A percentile compares a stretch with the other conserved stretches of the same genome.
These are phyloP conservation scores for Chaenogobius annularis DNA, from an alignment of 2,113 vertebrate genomes.

Conservation along the genomic window DNA sequence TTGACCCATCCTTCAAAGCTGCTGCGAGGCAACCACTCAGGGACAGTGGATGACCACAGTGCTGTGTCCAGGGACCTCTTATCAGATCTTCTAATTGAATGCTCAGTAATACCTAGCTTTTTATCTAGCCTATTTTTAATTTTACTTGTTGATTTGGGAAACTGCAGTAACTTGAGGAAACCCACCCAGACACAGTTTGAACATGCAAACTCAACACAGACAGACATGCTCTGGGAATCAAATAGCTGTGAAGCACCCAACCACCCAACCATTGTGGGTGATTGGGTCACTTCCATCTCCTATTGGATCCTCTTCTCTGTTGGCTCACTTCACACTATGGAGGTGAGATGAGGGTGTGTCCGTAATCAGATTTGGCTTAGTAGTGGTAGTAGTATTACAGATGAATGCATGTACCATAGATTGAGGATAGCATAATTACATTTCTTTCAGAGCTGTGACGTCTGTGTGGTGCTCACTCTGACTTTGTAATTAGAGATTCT, in stretches of 20 bases:
- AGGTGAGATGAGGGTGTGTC: constrained; percentile 5
- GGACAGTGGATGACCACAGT: not conserved
- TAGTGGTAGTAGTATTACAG: constrained; percentile 4
- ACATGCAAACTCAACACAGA: not conserved
- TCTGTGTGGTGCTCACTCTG: constrained; percentile 3
- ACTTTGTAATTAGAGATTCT: constrained; percentile 1
- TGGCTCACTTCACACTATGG: not conserved
- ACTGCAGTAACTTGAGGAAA: not conserved
- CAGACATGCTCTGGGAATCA: not conserved
- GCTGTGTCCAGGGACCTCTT: not conserved
- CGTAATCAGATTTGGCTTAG: not conserved
- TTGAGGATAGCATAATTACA: not conserved
- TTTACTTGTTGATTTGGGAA: too few relatives aligned
- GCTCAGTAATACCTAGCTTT: not conserved
- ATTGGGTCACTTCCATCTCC: not conserved
- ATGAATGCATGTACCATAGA: not conserved
- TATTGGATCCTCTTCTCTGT: not conserved
- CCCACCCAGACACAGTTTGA: not conserved
- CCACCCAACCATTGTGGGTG: not conserved
- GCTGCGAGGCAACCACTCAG: not conserved
- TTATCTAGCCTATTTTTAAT: too few relatives aligned
- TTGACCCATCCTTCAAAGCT: not conserved
- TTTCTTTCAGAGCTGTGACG: constrained; percentile 8
- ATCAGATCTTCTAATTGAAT: not conserved
- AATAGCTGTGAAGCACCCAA: not conserved